Conservation (phyloP, 1,140 invertebrate genomes). For the Drepana arcuata region DNA sequence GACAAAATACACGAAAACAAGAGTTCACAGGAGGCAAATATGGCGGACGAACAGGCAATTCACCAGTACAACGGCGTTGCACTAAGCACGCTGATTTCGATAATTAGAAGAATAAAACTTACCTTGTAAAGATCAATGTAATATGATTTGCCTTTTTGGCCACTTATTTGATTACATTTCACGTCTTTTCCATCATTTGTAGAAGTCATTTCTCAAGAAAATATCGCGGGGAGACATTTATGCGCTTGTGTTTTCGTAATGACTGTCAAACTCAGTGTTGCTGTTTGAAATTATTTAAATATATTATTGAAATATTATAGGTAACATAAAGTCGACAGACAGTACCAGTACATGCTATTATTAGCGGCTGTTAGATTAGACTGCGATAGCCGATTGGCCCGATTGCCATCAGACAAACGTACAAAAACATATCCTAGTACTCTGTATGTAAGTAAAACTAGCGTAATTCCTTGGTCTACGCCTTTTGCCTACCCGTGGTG, state of each 20-base stretch:
- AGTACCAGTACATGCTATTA: too few species aligned
- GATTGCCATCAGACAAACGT: too few species aligned
- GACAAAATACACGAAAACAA: constrained; percentile 42
- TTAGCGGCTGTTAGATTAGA: too few species aligned
- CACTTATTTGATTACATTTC: constrained; percentile 63
- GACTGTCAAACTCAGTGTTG: constrained; percentile 62
- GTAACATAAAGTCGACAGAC: too few species aligned
- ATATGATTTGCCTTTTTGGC: constrained; percentile 61
- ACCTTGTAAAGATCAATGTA: constrained; percentile 69
- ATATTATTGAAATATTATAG: too few species aligned
- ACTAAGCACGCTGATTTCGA: constrained; percentile 24
- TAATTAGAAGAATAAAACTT: constrained; percentile 37
- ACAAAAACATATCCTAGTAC: too few species aligned
- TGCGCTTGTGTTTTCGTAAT: constrained; percentile 68
- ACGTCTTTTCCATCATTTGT: constrained; percentile 71
- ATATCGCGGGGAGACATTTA: constrained; percentile 71
- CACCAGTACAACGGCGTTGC: constrained; percentile 62
- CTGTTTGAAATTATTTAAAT: too few species aligned
- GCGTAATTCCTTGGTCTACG: too few species aligned
- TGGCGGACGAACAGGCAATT: constrained; percentile 64
- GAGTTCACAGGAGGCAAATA: constrained; percentile 55
- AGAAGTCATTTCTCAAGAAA: constrained; percentile 72
- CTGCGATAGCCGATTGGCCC: too few species aligned
- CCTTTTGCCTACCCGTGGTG: too few species aligned
- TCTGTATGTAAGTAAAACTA: too few species aligned